Percentiles rank a stretch among this genome's conserved stretches.
These are phyloP conservation scores for Fringilla coelebs DNA, from an alignment of 2,797 vertebrate genomes.

Conservation along the genomic window DNA sequence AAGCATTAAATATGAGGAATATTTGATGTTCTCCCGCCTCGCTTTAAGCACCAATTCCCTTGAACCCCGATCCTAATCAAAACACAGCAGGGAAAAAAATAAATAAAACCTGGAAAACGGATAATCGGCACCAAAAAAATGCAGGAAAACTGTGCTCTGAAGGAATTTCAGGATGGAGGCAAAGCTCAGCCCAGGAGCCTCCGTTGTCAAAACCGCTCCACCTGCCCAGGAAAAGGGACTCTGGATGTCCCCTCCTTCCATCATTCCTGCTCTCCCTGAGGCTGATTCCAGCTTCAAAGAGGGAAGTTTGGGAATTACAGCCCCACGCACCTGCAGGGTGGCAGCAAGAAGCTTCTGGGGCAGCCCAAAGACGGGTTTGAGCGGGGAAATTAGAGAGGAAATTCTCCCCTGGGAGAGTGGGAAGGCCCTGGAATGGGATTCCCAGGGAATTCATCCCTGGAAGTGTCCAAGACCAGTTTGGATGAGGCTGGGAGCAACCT, in stretches of 20 bases:
- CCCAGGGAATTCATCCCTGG: not conserved
- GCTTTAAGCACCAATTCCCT: accelerated
- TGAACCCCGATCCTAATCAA: not conserved
- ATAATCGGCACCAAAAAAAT: accelerated
- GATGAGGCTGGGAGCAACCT: not conserved
- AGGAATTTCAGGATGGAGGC: not conserved
- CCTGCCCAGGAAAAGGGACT: not conserved
- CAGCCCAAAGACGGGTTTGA: not conserved
- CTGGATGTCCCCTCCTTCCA: not conserved
- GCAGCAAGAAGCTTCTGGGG: not conserved
- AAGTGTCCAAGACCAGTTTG: not conserved
- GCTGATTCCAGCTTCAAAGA: not conserved
- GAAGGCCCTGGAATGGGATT: not conserved
- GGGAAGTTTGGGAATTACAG: not conserved
- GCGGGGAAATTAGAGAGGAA: not conserved
- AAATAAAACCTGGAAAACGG: accelerated
- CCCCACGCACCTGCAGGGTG: not conserved
- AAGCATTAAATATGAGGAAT: not conserved
- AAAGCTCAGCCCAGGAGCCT: not conserved
- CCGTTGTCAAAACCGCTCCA: not conserved
- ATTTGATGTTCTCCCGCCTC: not conserved
- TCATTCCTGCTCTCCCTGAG: not conserved
- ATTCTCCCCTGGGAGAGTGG: not conserved
- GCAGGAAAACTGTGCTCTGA: not conserved
- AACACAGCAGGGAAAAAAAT: accelerated